phyloP scores from a whole-genome alignment of 2,113 vertebrate genomes.

The Baryphthengus martii region DNA sequence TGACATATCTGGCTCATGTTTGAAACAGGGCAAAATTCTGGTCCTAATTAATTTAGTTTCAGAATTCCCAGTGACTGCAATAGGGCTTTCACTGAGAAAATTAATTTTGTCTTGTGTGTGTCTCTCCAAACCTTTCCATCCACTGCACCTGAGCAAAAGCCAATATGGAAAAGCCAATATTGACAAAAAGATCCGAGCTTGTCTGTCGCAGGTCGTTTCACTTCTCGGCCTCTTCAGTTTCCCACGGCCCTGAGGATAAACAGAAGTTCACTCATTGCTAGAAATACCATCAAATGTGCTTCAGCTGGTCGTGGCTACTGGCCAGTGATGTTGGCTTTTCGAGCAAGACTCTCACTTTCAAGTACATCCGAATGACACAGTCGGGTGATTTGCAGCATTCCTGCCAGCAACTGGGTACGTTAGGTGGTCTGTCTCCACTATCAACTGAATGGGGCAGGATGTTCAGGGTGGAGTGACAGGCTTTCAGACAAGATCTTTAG shows the following conservation, averaged over 20 bases:
- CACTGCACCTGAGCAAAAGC: not conserved
- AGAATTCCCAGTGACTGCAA: not conserved
- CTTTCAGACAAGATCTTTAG: not conserved
- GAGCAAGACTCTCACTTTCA: not conserved
- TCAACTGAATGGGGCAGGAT: not conserved
- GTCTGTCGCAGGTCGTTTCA: not conserved
- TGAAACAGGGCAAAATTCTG: not conserved
- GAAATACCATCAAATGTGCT: not conserved
- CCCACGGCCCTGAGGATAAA: not conserved
- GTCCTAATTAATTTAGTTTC: not conserved
- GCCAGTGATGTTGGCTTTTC: not conserved
- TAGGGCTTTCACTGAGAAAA: not conserved
- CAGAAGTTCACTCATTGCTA: not conserved
- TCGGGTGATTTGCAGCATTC: not conserved
- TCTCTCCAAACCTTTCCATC: not conserved
- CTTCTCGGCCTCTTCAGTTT: not conserved
- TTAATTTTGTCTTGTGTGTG: not conserved
- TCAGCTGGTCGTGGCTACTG: not conserved
- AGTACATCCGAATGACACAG: not conserved
- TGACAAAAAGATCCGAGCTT: not conserved
- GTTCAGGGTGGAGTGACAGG: not conserved
- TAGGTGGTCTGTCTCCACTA: not conserved
- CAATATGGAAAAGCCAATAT: not conserved
- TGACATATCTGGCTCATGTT: not conserved
- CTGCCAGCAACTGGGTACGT: not conserved